These are phyloP conservation scores for Toxonevra muliebris DNA, from an alignment of 2,888 invertebrate species.

Conservation along the genomic window DNA sequence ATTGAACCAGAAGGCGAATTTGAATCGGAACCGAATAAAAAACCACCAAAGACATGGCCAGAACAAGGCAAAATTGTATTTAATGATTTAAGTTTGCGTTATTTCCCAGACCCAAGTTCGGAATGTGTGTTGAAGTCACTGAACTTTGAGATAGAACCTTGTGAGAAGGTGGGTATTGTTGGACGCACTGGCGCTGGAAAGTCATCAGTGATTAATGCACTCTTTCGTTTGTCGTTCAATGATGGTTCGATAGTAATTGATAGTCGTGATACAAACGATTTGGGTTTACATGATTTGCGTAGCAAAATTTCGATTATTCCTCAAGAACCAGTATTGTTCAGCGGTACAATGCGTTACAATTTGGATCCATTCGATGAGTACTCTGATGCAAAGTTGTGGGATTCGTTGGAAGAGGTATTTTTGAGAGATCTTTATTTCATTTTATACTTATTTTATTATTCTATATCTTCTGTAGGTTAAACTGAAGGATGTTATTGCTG, in stretches of 20 bases:
- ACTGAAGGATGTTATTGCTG: conserved; percentile 75
- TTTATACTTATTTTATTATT: background rate
- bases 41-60: conserved; percentile 78
- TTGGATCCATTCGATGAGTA: conserved; percentile 88
- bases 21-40: conserved; percentile 72
- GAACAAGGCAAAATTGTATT: conserved; percentile 75
- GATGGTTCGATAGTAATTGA: conserved; percentile 86
- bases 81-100: conserved; percentile 75
- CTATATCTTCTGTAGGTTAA: conserved; percentile 49
- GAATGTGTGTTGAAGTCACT: conserved; percentile 79
- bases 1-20: conserved; percentile 68
- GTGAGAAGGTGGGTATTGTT: conserved; percentile 76
- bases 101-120: conserved; percentile 71
- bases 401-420: conserved; percentile 78
- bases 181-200: conserved; percentile 80
- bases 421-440: background rate
- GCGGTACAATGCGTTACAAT: conserved; percentile 87
- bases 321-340: conserved; percentile 85
- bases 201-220: conserved; percentile 73
- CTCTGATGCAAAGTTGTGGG: conserved; percentile 82
- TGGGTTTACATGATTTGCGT: conserved; percentile 80
- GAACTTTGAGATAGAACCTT: conserved; percentile 70
- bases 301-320: conserved; percentile 84
- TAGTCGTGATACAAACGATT: conserved; percentile 72
- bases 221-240: conserved; percentile 81